Evolutionary conservation across 2,797 vertebrate species (phyloP), one percentile per base, ranked within the genome.

Genomic region (Phyllotis vaccarum): DNA sequence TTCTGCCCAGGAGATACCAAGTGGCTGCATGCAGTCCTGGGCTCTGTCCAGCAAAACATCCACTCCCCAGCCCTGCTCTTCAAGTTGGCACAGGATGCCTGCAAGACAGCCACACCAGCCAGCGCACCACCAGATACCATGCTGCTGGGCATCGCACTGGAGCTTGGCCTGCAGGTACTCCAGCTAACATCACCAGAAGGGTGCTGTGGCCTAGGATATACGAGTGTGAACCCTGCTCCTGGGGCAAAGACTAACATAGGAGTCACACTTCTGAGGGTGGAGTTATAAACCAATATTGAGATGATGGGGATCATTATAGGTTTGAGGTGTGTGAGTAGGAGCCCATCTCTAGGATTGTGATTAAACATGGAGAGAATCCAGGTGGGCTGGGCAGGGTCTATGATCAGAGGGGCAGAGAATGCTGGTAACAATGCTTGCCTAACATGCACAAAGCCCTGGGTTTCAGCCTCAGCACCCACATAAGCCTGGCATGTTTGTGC

Each of bases 1-100:
- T 37, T 79, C 34, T 6, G 5, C 43, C 49, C 90, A 98, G 98
- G 98, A 64, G 98, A 98, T 95, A 97, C 98, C 78, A 98, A 98
- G 80, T 98, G 98, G 98, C 96, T 98, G 62, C 98, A 98, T 24
- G 75, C 97, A 0, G 98, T 98, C 9, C 91, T 98, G 95, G 98
- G 92, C 83, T 98, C 98, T 40, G 98, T 98, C 95, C 98, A 98
- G 76, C 97, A 98, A 85, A 98, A 98, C 86, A 98, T 98, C 92
- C 98, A 98, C 90, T 98, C 98, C 2, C 98, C 98, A 0, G 97
- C 98, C 16, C 90, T 98, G 95, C 97, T 98, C 54, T 98, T 98
- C 97, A 98, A 98, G 72, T 97, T 98, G 95, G 98, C 98, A 0
- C 98, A 98, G 76, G 98, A 98, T 2, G 98, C 98, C 93, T 98